Conservation (phyloP, 2,888 invertebrate genomes). For the Cheilosia variabilis region DNA sequence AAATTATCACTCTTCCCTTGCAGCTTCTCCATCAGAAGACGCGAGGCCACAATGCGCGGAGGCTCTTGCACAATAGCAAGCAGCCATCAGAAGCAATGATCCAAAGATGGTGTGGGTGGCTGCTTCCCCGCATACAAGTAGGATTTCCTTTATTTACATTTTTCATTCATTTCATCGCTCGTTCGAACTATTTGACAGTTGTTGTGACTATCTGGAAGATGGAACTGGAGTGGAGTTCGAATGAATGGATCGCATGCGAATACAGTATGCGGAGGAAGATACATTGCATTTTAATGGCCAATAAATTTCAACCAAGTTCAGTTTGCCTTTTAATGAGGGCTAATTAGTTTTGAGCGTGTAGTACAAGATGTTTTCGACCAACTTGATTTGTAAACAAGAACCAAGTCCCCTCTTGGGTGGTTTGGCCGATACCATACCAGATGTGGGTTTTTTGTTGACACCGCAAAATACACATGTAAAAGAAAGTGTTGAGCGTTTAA, state of each 20-base stretch:
- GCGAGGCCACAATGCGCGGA: constrained; percentile 39
- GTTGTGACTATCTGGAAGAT: constrained; percentile 64
- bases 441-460: constrained; percentile 49
- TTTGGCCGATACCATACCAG: constrained; percentile 10
- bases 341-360: constrained; percentile 64
- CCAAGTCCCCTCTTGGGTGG: constrained; percentile 32
- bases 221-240: constrained; percentile 40
- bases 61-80: constrained; percentile 56
- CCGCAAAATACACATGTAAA: constrained; percentile 7
- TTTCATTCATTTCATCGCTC: constrained; percentile 53
- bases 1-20: constrained; percentile 55
- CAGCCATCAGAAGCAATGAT: constrained; percentile 60
- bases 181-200: constrained; percentile 61
- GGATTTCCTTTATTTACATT: constrained; percentile 58
- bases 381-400: constrained; percentile 51
- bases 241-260: constrained; percentile 16
- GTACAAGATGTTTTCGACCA: constrained; percentile 58
- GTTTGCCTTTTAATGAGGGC: constrained; percentile 43
- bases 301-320: constrained; percentile 56
- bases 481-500: not conserved
- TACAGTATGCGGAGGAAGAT: constrained; percentile 47
- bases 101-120: constrained; percentile 56
- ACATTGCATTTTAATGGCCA: constrained; percentile 60
- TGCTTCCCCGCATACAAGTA: constrained; percentile 49
- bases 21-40: constrained; percentile 51